phyloP scores from a whole-genome alignment of 2,888 invertebrate species.

The Hybos culiciformis region DNA sequence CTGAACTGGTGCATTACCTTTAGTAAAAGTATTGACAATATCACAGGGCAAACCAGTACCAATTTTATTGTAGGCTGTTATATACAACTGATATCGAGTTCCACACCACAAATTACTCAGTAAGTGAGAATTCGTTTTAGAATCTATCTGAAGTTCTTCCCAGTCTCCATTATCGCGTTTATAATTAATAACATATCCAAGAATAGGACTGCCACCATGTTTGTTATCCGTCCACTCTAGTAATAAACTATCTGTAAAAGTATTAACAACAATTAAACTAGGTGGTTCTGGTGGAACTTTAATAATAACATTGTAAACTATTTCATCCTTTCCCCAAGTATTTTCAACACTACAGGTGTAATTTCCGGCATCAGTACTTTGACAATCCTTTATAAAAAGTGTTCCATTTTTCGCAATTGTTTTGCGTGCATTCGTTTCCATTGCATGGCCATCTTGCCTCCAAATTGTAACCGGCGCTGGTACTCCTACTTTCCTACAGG shows the following conservation, averaged over 20 bases:
- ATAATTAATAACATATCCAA: constrained; percentile 81
- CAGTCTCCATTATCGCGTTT: constrained; percentile 82
- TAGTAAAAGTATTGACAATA: constrained; percentile 71
- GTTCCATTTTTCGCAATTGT: constrained; percentile 57
- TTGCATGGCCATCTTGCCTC: constrained; percentile 60
- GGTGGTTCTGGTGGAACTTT: constrained; percentile 80
- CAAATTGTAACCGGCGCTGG: constrained; percentile 65
- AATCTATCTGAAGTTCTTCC: constrained; percentile 79
- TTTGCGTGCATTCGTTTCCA: constrained; percentile 56
- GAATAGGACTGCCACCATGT: constrained; percentile 66
- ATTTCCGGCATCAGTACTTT: constrained; percentile 74
- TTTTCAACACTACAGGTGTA: constrained; percentile 83
- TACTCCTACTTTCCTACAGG: constrained; percentile 73
- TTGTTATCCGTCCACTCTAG: constrained; percentile 70
- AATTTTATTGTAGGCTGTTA: constrained; percentile 81
- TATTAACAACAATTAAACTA: constrained; percentile 61
- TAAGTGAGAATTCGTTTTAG: constrained; percentile 64
- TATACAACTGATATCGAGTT: constrained; percentile 73
- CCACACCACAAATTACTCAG: constrained; percentile 77
- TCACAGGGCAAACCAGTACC: constrained; percentile 81
- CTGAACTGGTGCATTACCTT: constrained; percentile 66
- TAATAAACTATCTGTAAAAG: constrained; percentile 69
- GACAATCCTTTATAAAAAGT: constrained; percentile 57
- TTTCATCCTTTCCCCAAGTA: constrained; percentile 67
- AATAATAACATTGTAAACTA: constrained; percentile 54